Conservation (phyloP, 2,113 vertebrate species). For the Campylomormyrus numenius region DNA sequence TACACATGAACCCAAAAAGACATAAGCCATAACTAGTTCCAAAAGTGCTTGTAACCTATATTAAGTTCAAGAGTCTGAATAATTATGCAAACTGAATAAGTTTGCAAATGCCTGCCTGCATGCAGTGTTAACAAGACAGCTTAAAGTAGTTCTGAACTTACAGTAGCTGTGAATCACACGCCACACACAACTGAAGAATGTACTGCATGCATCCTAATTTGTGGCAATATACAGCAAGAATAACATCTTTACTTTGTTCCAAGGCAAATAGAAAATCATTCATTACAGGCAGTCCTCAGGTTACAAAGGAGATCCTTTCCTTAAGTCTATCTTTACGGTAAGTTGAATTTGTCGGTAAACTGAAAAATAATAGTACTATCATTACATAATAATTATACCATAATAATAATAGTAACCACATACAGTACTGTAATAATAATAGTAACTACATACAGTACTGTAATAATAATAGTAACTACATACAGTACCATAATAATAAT, state of each 20-base stretch:
- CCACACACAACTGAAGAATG: neutral
- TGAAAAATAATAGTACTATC: neutral
- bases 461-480: no score
- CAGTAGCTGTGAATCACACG: neutral
- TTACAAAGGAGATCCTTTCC: neutral
- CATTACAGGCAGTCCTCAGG: neutral
- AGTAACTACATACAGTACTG: no score
- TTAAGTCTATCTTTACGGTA: neutral
- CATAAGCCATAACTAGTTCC: neutral
- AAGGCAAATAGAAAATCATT: neutral
- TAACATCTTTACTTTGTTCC: neutral
- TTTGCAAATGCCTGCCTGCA: neutral
- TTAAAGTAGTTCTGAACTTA: neutral
- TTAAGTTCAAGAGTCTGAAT: neutral
- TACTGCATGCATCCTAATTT: neutral
- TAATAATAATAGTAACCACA: neutral
- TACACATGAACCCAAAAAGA: neutral
- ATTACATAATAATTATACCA: neutral
- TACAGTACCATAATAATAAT: neutral
- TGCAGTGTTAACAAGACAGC: neutral
- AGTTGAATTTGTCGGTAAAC: neutral
- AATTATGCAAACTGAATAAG: neutral
- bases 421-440: no score
- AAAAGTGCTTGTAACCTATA: neutral
- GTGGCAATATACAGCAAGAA: neutral